Evolutionary conservation across 2,113 vertebrate genomes (phyloP).

Genomic region (Chloroceryle aenea): DNA sequence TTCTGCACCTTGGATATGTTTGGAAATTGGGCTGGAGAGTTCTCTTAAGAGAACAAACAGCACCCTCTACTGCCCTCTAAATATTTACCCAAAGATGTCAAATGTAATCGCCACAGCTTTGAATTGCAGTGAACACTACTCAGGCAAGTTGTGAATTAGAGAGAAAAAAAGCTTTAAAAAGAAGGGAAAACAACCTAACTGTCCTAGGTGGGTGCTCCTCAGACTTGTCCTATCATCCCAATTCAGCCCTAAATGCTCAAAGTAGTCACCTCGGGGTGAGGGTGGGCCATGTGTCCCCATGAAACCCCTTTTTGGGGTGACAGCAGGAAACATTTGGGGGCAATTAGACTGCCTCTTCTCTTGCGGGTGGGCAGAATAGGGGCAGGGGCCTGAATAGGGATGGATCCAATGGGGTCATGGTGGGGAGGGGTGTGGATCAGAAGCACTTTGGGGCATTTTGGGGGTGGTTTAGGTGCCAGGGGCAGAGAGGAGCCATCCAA

Average conservation of each 20-base stretch:
- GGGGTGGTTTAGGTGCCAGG: neutral
- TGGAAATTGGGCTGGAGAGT: neutral
- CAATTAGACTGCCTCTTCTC: neutral
- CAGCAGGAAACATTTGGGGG: neutral
- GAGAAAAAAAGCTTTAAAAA: neutral
- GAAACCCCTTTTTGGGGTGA: neutral
- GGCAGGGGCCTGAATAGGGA: neutral
- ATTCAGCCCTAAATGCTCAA: neutral
- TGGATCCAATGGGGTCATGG: rapidly evolving
- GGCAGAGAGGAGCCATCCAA: neutral
- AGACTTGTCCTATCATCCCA: neutral
- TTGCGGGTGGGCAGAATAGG: rapidly evolving
- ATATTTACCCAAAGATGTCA: neutral
- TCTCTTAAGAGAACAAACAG: neutral
- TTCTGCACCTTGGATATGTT: neutral
- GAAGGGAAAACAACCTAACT: neutral
- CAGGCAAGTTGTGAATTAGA: rapidly evolving
- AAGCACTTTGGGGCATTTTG: neutral
- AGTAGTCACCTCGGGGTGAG: rapidly evolving
- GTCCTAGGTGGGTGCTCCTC: neutral
- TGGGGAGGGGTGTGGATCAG: rapidly evolving
- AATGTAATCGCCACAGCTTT: neutral
- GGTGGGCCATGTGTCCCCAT: rapidly evolving
- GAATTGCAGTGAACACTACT: neutral
- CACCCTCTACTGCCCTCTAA: neutral